Evolutionary conservation across 2,888 invertebrate species (phyloP).

Genomic region (Morpho helenor): DNA sequence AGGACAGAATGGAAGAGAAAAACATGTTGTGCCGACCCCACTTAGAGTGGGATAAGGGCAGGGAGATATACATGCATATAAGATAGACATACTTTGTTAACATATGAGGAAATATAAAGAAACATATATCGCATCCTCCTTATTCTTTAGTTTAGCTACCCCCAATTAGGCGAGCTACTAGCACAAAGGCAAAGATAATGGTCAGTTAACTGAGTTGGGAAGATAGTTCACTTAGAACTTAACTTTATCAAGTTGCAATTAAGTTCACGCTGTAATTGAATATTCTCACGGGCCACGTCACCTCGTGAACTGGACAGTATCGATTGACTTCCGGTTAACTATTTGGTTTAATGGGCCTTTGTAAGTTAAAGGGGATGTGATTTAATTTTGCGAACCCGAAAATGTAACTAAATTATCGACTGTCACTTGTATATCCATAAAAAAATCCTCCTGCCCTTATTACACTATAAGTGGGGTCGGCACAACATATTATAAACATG

Average conservation of each 20-base stretch:
- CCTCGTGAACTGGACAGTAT: slow-evolving; percentile 66
- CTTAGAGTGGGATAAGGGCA: too few relatives aligned
- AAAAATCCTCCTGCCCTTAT: too few relatives aligned
- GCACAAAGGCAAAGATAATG: slow-evolving; percentile 79
- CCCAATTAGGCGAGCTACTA: slow-evolving; percentile 67
- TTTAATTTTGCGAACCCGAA: neutral
- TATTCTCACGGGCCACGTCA: slow-evolving; percentile 72
- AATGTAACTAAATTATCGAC: too few relatives aligned
- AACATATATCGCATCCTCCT: slow-evolving; percentile 38
- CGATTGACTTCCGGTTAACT: slow-evolving; percentile 38
- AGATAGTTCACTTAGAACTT: slow-evolving; percentile 77
- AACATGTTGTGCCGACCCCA: too few relatives aligned
- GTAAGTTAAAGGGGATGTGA: neutral
- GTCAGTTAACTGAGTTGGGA: slow-evolving; percentile 76
- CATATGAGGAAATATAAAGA: too few relatives aligned
- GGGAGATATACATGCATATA: too few relatives aligned
- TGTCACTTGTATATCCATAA: too few relatives aligned
- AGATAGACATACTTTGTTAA: too few relatives aligned
- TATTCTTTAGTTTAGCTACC: slow-evolving; percentile 38
- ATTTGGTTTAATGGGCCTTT: slow-evolving; percentile 11
- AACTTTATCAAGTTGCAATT: slow-evolving; percentile 77
- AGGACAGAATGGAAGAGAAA: too few relatives aligned
- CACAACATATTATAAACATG: too few relatives aligned
- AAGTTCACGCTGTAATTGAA: slow-evolving; percentile 73
- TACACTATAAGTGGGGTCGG: too few relatives aligned